Evolutionary conservation across 1,140 invertebrate species (phyloP).

Genomic region (Littorina saxatilis): DNA sequence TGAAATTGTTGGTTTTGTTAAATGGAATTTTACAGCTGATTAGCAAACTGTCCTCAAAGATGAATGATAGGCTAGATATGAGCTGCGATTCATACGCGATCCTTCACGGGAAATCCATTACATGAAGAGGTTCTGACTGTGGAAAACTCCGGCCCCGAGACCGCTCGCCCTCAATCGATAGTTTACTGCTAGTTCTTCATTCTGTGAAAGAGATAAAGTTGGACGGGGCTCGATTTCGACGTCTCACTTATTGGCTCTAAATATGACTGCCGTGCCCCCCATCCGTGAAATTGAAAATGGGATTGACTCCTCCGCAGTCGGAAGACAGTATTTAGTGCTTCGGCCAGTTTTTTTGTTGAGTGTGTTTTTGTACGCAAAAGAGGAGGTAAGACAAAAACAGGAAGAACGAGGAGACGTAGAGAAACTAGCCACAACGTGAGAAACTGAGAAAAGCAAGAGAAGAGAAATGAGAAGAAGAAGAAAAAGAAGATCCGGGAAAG

Average conservation of each 20-base stretch:
- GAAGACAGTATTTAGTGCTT: conserved; percentile 9
- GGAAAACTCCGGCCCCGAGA: not conserved
- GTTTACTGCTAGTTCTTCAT: not conserved
- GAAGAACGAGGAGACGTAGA: not conserved
- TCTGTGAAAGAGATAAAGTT: conserved; percentile 31
- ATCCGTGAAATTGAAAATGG: conserved; percentile 32
- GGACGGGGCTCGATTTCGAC: not conserved
- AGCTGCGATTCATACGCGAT: no score
- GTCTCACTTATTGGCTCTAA: conserved; percentile 35
- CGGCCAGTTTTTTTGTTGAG: no score
- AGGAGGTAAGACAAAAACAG: not conserved
- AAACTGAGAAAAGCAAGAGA: no score
- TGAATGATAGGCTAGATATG: no score
- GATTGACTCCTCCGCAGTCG: conserved; percentile 3
- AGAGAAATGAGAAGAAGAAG: not conserved
- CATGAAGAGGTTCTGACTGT: not conserved
- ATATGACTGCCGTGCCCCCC: conserved; percentile 23
- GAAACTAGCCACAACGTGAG: no score
- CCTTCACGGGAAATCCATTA: no score
- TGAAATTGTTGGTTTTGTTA: no score
- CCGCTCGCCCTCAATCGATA: not conserved
- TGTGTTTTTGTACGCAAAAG: no score
- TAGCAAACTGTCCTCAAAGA: no score
- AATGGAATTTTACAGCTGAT: no score
- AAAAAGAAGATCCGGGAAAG: conserved; percentile 15